Evolutionary conservation across 2,888 invertebrate genomes (phyloP), one percentile per base, ranked within the genome.

Genomic region (Hemicrepidius hirtus): DNA sequence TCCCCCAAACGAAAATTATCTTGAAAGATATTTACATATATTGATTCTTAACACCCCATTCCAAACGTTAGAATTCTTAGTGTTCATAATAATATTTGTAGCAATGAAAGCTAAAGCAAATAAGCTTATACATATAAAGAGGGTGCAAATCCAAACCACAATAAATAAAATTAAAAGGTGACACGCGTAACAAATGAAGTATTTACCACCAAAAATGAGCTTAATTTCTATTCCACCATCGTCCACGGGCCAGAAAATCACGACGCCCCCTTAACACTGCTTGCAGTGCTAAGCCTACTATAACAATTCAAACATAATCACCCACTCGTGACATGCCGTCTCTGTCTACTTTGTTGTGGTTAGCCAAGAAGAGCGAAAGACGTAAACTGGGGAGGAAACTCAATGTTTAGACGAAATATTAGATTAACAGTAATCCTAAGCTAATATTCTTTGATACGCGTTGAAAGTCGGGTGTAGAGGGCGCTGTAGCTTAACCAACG

Each of bases 341-440:
- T 49, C 70, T 59, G 53, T 73, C 62, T 50, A n/a, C 13, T 46
- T 12, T 62, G 66, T 37, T 60, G 68, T 50, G 57, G 73, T 50
- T 68, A 64, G 32, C 66, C 40, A 68, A 59, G 62, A 67, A 24
- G 40, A 53, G 50, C 40, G 37, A 70, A 67, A 62, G 66, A 44
- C 35, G 60, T 46, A 74, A 67, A 64, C 59, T 65, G 65, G 68
- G 70, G 67, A 59, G 49, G 37, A 65, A 63, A 49, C 13, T 49
- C 65, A 21, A 44, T 63, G 70, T 68, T 71, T 73, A 53, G 53
- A 28, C 64, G 68, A 81, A 81, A 82, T 83, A 82, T 83, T 82
- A 82, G 84, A 83, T 84, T 83, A 84, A 82, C 80, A 79, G 79
- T 83, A 84, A 84, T 83, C 83, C 84, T 76, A 76, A 81, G 79